Percentiles rank a stretch among this genome's conserved stretches.
These are phyloP conservation scores for Arge pagana DNA, from an alignment of 2,888 invertebrate species.

Conservation along the genomic window DNA sequence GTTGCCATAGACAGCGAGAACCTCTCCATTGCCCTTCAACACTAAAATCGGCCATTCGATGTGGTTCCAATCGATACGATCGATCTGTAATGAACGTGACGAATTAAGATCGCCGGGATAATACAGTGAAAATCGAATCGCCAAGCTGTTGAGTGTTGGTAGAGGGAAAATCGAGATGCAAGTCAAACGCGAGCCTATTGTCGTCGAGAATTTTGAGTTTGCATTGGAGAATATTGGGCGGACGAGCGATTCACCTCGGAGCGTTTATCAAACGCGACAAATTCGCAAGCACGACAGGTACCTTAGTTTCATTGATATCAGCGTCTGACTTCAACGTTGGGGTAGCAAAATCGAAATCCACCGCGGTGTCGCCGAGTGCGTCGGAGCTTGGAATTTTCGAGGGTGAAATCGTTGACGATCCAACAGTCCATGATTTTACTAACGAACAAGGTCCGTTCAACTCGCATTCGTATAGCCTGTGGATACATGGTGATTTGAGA, in stretches of 20 bases:
- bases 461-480: constrained; percentile 56
- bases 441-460: constrained; percentile 52
- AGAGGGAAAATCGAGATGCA: too few relatives aligned
- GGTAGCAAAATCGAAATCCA: constrained; percentile 83
- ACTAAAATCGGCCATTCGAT: constrained; percentile 77
- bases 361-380: constrained; percentile 81
- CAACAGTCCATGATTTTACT: constrained; percentile 61
- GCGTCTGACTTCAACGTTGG: constrained; percentile 50
- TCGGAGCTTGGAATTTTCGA: constrained; percentile 57
- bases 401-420: constrained; percentile 52
- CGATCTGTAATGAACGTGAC: constrained; percentile 16
- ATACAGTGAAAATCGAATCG: background rate
- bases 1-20: constrained; percentile 63
- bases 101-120: background rate
- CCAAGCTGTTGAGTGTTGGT: too few relatives aligned
- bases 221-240: too few relatives aligned
- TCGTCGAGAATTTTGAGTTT: too few relatives aligned
- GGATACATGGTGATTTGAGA: constrained; percentile 2
- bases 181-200: too few relatives aligned
- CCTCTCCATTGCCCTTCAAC: constrained; percentile 83
- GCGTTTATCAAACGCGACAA: too few relatives aligned
- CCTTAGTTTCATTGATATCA: constrained; percentile 22
- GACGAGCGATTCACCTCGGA: too few relatives aligned
- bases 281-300: too few relatives aligned
- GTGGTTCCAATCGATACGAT: constrained; percentile 46